Conservation (phyloP, 2,888 invertebrate species). For the Heliconius aoede region DNA sequence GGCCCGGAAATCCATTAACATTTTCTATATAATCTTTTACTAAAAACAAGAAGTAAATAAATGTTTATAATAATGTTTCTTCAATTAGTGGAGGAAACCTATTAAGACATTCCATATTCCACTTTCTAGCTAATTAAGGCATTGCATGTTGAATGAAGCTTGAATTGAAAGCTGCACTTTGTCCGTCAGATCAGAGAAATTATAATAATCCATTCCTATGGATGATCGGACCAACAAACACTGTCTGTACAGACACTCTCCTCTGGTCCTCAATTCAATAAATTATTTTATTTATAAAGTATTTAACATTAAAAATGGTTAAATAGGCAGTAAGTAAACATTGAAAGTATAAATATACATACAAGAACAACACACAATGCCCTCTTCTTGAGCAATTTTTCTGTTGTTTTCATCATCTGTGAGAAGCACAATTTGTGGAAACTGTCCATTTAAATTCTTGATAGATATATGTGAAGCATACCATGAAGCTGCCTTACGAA, state of each 20-base stretch:
- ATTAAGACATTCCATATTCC: background rate
- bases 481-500: slow-evolving; percentile 92
- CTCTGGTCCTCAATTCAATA: too few species aligned
- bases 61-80: too few species aligned
- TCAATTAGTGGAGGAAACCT: background rate
- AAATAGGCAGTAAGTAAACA: background rate
- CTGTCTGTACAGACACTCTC: background rate
- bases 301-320: too few species aligned
- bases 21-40: slow-evolving; percentile 91
- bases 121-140: background rate
- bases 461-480: slow-evolving; percentile 89
- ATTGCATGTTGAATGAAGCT: background rate
- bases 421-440: slow-evolving; percentile 88
- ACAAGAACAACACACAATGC: slow-evolving; percentile 89
- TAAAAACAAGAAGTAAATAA: slow-evolving; percentile 60
- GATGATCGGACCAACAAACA: background rate
- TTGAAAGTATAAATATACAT: slow-evolving; percentile 50
- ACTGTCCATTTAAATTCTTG: slow-evolving; percentile 57
- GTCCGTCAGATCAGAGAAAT: background rate
- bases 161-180: background rate
- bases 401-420: slow-evolving; percentile 93
- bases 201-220: background rate
- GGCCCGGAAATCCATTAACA: slow-evolving; percentile 85
- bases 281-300: too few species aligned
- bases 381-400: slow-evolving; percentile 87